Evolutionary conservation across 2,797 vertebrate species (phyloP).

Genomic region (Rhinichthys osculus): DNA sequence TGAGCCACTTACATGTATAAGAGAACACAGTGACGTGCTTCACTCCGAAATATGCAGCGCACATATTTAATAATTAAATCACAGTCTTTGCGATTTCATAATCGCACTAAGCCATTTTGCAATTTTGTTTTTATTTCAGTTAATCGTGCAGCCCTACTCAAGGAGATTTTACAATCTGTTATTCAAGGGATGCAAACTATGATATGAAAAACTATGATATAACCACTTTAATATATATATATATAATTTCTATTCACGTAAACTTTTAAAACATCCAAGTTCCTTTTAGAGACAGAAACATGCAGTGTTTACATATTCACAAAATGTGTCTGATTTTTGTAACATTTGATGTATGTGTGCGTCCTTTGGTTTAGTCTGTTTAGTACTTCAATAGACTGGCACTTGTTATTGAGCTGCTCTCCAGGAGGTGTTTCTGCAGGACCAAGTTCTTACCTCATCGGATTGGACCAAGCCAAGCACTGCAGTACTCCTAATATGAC

Average conservation of each 20-base stretch:
- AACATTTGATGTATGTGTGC: not conserved
- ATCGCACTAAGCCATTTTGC: not conserved
- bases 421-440: not conserved
- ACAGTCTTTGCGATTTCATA: not conserved
- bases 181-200: too few species aligned
- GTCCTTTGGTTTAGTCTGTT: not conserved
- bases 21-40: not conserved
- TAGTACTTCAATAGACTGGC: constrained; percentile 1
- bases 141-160: too few species aligned
- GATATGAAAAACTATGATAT: not conserved
- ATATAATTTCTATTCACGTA: not conserved
- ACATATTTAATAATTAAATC: not conserved
- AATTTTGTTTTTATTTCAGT: too few species aligned
- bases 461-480: not conserved
- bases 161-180: too few species aligned
- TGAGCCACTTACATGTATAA: not conserved
- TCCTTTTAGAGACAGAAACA: not conserved
- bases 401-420: not conserved
- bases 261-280: not conserved
- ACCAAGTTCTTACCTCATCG: not conserved
- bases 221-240: too few species aligned
- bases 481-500: not conserved
- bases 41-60: not conserved
- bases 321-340: not conserved
- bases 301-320: not conserved